Conservation (phyloP, 2,797 vertebrate genomes). For the Lithobates sylvaticus region DNA sequence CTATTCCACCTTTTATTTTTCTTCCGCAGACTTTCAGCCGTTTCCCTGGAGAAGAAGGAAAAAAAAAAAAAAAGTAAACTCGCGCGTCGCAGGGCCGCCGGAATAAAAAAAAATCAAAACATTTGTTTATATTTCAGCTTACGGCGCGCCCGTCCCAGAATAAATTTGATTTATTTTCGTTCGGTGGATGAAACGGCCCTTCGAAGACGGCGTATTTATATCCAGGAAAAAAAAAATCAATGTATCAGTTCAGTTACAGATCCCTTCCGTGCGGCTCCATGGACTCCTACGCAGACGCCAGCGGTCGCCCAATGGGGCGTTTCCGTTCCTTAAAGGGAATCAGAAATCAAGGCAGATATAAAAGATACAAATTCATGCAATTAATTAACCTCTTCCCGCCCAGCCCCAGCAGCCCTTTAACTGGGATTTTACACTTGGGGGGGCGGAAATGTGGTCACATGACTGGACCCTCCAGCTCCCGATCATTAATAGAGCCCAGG, state of each 20-base stretch:
- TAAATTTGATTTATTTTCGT: neutral
- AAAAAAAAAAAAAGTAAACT: conserved; percentile 20
- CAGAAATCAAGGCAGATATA: too few relatives aligned
- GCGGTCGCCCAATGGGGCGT: too few relatives aligned
- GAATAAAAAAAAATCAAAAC: conserved; percentile 15
- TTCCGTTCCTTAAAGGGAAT: too few relatives aligned
- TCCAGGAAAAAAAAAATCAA: conserved; percentile 10
- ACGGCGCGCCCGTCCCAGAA: neutral
- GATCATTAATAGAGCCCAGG: too few relatives aligned
- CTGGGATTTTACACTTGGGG: too few relatives aligned
- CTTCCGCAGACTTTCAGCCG: conserved; percentile 17
- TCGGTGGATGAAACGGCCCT: neutral
- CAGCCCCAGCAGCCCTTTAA: too few relatives aligned
- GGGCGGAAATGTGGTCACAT: too few relatives aligned
- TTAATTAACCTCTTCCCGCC: too few relatives aligned
- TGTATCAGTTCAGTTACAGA: conserved; percentile 9
- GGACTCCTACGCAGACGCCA: neutral
- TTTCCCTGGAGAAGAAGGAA: conserved; percentile 2
- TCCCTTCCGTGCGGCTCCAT: neutral
- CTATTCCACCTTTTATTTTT: conserved; percentile 20
- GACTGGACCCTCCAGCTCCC: too few relatives aligned
- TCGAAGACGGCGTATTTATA: neutral
- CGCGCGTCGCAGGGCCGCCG: neutral
- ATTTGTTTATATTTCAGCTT: conserved; percentile 33
- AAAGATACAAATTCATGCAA: too few relatives aligned